Conservation (phyloP, 2,113 vertebrate genomes). For the Mesoclemmys tuberculata region DNA sequence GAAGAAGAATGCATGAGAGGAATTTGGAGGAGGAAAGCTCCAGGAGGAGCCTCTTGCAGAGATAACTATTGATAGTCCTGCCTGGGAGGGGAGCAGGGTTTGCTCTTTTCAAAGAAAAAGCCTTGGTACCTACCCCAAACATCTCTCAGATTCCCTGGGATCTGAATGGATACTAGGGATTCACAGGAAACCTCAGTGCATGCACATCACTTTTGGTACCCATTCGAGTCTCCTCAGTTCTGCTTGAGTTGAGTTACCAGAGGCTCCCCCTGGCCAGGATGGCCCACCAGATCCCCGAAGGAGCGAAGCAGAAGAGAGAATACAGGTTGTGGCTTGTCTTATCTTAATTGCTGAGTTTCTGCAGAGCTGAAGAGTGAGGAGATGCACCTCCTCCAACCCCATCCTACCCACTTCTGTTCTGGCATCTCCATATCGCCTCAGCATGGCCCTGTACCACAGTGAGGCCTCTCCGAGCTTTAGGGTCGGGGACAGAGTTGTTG, state of each 20-base stretch:
- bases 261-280: fast-evolving
- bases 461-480: neutral
- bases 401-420: neutral
- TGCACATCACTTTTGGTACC: fast-evolving
- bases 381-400: neutral
- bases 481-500: neutral
- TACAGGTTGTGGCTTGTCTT: neutral
- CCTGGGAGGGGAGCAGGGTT: neutral
- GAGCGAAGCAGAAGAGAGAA: neutral
- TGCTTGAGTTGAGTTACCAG: neutral
- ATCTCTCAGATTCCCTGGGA: neutral
- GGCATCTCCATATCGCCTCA: neutral
- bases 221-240: neutral
- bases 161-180: neutral
- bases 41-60: neutral
- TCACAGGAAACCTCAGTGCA: neutral
- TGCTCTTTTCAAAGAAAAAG: neutral
- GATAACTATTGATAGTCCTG: neutral
- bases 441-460: neutral
- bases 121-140: neutral
- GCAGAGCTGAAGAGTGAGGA: neutral
- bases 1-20: neutral
- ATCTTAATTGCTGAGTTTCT: neutral
- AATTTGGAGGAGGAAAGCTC: neutral
- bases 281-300: neutral